A percentile compares a stretch with the other conserved stretches of the same genome.
phyloP scores from a whole-genome alignment of 2,113 vertebrate species.

The Callocephalon fimbriatum region DNA sequence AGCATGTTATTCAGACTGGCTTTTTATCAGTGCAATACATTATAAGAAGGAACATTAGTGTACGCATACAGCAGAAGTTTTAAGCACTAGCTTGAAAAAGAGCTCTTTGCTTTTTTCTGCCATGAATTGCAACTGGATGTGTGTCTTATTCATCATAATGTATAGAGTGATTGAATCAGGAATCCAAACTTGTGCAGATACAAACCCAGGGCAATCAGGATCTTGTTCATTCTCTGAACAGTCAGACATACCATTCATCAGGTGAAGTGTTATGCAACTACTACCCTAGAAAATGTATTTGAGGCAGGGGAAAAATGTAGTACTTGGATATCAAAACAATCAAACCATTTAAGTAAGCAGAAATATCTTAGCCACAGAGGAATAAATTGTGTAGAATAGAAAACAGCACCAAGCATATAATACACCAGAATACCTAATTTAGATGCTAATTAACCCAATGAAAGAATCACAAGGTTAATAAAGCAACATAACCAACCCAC shows the following conservation, averaged over 20 bases:
- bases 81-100: background rate
- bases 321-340: background rate
- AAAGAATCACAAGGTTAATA: constrained; percentile 76
- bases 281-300: background rate
- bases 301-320: background rate
- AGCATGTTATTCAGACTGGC: background rate
- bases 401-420: background rate
- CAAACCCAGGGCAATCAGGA: background rate
- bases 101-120: background rate
- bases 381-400: background rate
- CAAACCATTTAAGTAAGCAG: background rate
- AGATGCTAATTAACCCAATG: constrained; percentile 70
- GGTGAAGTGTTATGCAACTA: background rate
- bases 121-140: background rate
- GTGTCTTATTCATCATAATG: accelerated
- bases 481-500: constrained; percentile 52
- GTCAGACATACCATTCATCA: background rate
- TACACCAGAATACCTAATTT: constrained; percentile 52
- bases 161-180: background rate
- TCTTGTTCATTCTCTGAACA: background rate
- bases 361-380: background rate
- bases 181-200: background rate
- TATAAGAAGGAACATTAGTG: background rate
- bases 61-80: background rate
- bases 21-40: background rate